Evolutionary conservation across 1,140 invertebrate genomes (phyloP).

Genomic region (Pachypsylla venusta): DNA sequence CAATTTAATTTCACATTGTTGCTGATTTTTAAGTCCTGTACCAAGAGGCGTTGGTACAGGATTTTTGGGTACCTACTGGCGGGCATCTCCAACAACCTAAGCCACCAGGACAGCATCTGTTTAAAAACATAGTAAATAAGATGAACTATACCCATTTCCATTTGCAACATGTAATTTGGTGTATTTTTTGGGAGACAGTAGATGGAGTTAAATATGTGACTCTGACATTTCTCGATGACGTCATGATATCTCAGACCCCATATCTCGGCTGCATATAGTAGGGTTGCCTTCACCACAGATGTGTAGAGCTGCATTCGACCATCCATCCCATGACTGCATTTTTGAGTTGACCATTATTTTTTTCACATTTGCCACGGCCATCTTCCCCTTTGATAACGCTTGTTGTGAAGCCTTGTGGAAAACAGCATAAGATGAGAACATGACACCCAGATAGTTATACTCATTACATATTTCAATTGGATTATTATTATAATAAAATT

Average conservation of each 20-base stretch:
- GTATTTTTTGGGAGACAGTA: not conserved
- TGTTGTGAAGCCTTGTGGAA: not conserved
- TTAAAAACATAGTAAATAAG: not conserved
- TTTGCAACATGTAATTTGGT: not conserved
- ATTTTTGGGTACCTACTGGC: not conserved
- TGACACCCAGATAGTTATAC: not conserved
- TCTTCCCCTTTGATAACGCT: not conserved
- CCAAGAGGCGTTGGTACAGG: not conserved
- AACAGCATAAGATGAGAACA: not conserved
- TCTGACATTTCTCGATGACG: not conserved
- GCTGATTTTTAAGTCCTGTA: not conserved
- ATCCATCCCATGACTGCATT: not conserved
- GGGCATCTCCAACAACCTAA: not conserved
- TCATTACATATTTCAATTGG: not conserved
- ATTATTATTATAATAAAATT: not conserved
- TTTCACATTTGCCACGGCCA: not conserved
- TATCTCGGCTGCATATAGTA: not conserved
- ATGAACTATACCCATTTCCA: not conserved
- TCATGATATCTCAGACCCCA: not conserved
- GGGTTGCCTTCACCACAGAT: not conserved
- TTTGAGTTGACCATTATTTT: not conserved
- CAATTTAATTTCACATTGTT: not conserved
- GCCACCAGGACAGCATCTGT: not conserved
- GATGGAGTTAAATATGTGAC: not conserved
- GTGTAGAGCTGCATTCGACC: not conserved